Conservation (phyloP, 2,888 invertebrate genomes). For the Luperina nickerlii region DNA sequence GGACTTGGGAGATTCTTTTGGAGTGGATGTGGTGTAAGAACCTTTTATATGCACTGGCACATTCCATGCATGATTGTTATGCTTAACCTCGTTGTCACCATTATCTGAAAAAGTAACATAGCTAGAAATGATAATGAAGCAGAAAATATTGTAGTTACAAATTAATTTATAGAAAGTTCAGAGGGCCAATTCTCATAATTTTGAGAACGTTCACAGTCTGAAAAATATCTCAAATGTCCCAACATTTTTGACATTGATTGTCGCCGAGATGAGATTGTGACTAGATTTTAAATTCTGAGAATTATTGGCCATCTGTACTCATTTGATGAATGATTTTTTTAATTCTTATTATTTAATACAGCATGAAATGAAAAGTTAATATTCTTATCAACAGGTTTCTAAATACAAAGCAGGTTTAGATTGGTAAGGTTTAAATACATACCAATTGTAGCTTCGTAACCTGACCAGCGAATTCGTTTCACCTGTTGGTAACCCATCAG, state of each 20-base stretch:
- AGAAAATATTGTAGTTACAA: neutral
- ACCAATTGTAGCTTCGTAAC: conserved; percentile 80
- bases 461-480: conserved; percentile 76
- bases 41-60: conserved; percentile 84
- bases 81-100: conserved; percentile 57
- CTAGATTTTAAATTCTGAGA: neutral
- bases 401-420: no score
- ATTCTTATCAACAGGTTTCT: neutral
- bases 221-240: no score
- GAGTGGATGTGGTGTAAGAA: conserved; percentile 86
- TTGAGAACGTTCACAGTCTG: neutral
- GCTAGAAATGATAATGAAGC: neutral
- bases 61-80: conserved; percentile 78
- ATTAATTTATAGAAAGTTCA: neutral
- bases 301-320: neutral
- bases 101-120: conserved; percentile 11
- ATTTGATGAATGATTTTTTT: neutral
- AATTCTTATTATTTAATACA: neutral
- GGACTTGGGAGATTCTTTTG: conserved; percentile 70
- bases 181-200: neutral
- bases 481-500: conserved; percentile 79
- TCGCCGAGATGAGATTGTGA: neutral
- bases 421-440: conserved; percentile 29
- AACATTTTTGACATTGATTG: neutral
- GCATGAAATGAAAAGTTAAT: neutral